Percentiles rank a stretch among this genome's conserved stretches.
These are phyloP conservation scores for Pogonognathellus flavescens DNA, from an alignment of 1,140 invertebrate species.

Conservation along the genomic window DNA sequence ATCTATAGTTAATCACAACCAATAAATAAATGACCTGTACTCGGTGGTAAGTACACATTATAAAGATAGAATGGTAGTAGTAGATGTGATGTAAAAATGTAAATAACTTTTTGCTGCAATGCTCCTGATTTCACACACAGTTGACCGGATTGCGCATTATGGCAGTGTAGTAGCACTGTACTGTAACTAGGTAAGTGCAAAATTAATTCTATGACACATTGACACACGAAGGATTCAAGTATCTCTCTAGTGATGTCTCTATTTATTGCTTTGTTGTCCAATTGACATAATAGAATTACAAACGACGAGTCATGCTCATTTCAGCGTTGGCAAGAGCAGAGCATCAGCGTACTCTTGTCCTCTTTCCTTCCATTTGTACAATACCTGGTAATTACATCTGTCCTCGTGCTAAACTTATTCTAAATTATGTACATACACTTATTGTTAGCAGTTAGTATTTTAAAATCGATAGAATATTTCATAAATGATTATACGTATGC, in stretches of 20 bases:
- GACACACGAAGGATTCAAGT: conserved; percentile 4
- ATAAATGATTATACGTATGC: too few relatives aligned
- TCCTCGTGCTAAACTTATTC: too few relatives aligned
- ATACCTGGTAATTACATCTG: background rate
- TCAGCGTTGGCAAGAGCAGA: background rate
- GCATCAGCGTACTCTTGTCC: background rate
- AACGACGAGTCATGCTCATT: conserved; percentile 33
- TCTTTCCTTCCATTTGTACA: background rate
- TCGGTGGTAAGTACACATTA: too few relatives aligned
- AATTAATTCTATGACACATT: conserved; percentile 43
- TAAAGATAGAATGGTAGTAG: background rate
- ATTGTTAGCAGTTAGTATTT: too few relatives aligned
- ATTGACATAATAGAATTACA: conserved; percentile 17
- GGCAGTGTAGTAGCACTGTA: background rate
- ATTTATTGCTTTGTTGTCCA: background rate
- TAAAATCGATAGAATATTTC: too few relatives aligned
- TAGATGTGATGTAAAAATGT: background rate
- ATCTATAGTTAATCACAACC: background rate
- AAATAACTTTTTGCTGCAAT: background rate
- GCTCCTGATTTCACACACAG: conserved; percentile 1
- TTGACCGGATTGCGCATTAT: background rate
- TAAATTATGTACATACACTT: too few relatives aligned
- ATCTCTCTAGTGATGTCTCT: background rate
- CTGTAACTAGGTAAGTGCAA: background rate
- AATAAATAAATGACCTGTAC: too few relatives aligned